Evolutionary conservation across 2,113 vertebrate genomes (phyloP).

Genomic region (Oreotrochilus melanogaster): DNA sequence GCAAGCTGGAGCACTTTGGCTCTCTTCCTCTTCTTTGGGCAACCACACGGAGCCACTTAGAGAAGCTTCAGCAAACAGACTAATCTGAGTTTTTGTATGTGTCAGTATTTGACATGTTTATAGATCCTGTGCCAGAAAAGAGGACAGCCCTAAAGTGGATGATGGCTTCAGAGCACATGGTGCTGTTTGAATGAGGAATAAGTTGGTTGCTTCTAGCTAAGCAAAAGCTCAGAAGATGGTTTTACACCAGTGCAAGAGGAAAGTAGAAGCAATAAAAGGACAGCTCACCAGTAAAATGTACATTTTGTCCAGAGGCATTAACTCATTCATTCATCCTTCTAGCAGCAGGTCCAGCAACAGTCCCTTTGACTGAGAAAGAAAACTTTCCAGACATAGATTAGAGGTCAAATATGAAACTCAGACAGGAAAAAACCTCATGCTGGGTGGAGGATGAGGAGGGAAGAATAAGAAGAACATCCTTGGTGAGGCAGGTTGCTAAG

Average conservation of each 20-base stretch:
- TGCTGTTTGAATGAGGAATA: rapidly evolving
- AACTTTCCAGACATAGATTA: neutral
- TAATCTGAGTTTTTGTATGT: neutral
- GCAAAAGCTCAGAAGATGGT: neutral
- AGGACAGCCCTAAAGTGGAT: neutral
- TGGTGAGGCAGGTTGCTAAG: neutral
- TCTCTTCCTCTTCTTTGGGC: neutral
- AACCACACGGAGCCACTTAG: neutral
- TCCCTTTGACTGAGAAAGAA: neutral
- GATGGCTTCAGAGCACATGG: neutral
- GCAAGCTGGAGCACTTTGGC: neutral
- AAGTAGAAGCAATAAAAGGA: neutral
- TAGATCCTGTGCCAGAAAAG: neutral
- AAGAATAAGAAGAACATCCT: neutral
- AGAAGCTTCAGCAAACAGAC: neutral
- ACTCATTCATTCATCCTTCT: neutral
- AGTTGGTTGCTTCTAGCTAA: neutral
- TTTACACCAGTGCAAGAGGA: neutral
- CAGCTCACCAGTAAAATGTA: neutral
- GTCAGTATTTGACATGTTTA: neutral
- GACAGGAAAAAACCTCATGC: neutral
- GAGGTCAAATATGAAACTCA: neutral
- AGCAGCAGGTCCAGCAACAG: neutral
- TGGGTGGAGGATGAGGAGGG: neutral
- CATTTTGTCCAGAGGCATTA: rapidly evolving